phyloP scores from a whole-genome alignment of 2,888 invertebrate species.

The Drosophila demipolita region DNA sequence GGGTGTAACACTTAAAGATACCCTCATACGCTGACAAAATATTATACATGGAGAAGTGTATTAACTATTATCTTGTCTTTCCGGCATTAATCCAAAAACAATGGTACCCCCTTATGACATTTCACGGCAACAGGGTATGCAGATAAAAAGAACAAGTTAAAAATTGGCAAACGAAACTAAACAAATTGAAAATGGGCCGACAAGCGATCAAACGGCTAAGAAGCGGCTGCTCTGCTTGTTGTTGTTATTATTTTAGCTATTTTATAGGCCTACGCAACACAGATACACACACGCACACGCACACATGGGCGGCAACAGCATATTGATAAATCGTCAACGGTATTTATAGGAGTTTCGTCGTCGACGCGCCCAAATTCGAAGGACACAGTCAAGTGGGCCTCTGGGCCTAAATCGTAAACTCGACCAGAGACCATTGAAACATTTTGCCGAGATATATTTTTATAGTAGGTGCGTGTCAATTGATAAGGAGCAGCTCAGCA shows the following conservation, averaged over 20 bases:
- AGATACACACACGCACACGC: conserved; percentile 39
- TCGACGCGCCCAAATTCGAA: conserved; percentile 62
- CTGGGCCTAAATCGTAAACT: conserved; percentile 5
- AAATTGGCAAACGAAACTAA: conserved; percentile 65
- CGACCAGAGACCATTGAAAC: conserved; percentile 23
- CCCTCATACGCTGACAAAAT: conserved; percentile 1
- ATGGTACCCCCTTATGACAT: not conserved
- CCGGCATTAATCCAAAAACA: not conserved
- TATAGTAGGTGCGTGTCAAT: conserved; percentile 70
- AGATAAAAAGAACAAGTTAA: conserved; percentile 8
- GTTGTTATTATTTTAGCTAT: conserved; percentile 29
- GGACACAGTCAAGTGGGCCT: conserved; percentile 44
- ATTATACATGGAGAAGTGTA: not conserved
- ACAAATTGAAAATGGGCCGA: conserved; percentile 72
- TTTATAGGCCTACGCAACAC: conserved; percentile 68
- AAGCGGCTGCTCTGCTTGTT: conserved; percentile 29
- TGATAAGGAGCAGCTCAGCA: conserved; percentile 64
- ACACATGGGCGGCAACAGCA: conserved; percentile 11
- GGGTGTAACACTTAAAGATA: not conserved
- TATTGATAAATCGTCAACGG: conserved; percentile 69
- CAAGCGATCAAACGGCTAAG: conserved; percentile 50
- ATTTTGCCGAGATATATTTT: conserved; percentile 53
- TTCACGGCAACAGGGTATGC: conserved; percentile 14
- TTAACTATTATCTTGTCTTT: not conserved
- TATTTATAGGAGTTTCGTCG: conserved; percentile 74